Conservation (phyloP, 2,888 invertebrate species). For the Volucella inflata region DNA sequence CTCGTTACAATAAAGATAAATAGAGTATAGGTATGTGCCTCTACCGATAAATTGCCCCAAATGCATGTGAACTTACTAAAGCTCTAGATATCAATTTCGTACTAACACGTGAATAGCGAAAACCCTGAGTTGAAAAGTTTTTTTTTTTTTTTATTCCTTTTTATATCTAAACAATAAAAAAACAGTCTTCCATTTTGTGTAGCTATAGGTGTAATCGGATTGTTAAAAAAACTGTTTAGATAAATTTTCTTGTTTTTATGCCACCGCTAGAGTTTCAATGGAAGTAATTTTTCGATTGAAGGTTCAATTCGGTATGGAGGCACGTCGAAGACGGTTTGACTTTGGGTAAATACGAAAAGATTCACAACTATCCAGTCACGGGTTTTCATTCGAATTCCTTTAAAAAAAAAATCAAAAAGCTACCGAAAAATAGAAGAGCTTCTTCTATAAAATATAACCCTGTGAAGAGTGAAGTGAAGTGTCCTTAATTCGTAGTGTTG, state of each 20-base stretch:
- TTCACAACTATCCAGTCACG: conserved; percentile 4
- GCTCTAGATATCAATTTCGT: not conserved
- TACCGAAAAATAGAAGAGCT: not conserved
- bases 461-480: not conserved
- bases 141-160: not conserved
- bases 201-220: conserved; percentile 17
- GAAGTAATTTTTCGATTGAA: conserved; percentile 11
- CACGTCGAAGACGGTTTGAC: conserved; percentile 32
- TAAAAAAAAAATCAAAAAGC: not conserved
- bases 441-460: too few species aligned
- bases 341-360: conserved; percentile 4
- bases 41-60: not conserved
- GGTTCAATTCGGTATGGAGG: conserved; percentile 45
- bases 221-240: conserved; percentile 44
- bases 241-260: conserved; percentile 48
- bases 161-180: conserved; percentile 13
- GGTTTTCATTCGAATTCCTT: conserved; percentile 22
- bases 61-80: conserved; percentile 33
- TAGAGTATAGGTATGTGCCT: not conserved
- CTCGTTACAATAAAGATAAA: conserved; percentile 58
- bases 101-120: conserved; percentile 4
- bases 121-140: conserved; percentile 6
- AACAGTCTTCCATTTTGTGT: conserved; percentile 24
- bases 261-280: conserved; percentile 14
- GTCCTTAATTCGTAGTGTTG: too few species aligned